These are phyloP conservation scores for Flexamia atlantica DNA, from an alignment of 2,888 invertebrate genomes.

Conservation along the genomic window DNA sequence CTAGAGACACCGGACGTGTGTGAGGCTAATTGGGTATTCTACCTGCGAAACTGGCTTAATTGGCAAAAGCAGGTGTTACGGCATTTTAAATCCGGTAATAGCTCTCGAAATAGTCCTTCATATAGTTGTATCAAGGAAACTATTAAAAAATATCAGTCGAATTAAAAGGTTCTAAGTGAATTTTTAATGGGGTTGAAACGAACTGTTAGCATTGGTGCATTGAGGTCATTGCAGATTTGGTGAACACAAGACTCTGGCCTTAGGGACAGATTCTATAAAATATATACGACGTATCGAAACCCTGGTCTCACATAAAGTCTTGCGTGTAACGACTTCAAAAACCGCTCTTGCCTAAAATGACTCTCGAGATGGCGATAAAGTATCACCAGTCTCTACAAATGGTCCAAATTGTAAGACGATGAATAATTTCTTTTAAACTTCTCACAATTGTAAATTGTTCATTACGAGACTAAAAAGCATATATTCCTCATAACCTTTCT, in stretches of 20 bases:
- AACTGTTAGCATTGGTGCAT: no score
- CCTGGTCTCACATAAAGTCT: slow-evolving; percentile 6
- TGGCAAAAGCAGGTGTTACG: slow-evolving; percentile 13
- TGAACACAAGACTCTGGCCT: not conserved
- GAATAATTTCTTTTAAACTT: no score
- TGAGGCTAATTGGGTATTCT: slow-evolving; percentile 3
- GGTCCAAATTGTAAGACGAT: not conserved
- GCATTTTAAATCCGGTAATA: not conserved
- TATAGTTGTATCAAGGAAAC: not conserved
- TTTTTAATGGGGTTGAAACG: no score
- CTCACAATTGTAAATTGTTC: no score
- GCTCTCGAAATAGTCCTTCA: not conserved
- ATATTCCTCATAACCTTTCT: no score
- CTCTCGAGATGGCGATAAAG: not conserved
- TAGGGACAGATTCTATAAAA: slow-evolving; percentile 11
- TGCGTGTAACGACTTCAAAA: slow-evolving; percentile 18
- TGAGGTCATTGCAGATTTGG: not conserved
- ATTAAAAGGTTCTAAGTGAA: no score
- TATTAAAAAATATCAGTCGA: not conserved
- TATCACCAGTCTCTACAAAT: slow-evolving; percentile 4
- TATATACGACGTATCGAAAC: slow-evolving; percentile 13
- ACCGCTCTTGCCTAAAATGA: slow-evolving; percentile 3
- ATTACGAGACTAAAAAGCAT: no score
- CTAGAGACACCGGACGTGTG: slow-evolving; percentile 20
- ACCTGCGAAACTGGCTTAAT: not conserved